Conservation (phyloP, 2,797 vertebrate species). For the Chiroxiphia lanceolata region DNA sequence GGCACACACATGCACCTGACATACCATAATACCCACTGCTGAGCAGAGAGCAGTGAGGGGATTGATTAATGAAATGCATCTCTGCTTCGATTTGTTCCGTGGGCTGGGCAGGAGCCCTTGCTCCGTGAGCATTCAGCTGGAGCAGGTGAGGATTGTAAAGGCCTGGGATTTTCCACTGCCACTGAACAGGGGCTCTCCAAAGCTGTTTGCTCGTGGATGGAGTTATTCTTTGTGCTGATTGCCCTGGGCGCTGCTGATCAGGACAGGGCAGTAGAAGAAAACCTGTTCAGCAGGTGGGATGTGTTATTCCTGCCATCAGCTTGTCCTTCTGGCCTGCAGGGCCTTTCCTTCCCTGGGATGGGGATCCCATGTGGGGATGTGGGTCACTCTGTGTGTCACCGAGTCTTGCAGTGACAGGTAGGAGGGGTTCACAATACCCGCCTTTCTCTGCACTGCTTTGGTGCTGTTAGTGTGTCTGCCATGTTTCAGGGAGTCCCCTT, state of each 20-base stretch:
- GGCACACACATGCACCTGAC: neutral
- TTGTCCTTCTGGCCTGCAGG: neutral
- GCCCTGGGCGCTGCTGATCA: neutral
- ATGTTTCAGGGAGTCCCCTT: neutral
- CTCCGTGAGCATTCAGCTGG: slow-evolving; percentile 45
- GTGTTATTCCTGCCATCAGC: neutral
- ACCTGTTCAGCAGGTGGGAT: neutral
- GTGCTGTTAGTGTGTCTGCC: neutral
- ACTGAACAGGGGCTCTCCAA: neutral
- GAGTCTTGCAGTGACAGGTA: neutral
- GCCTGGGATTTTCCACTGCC: neutral
- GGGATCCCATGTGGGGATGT: neutral
- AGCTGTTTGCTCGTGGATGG: neutral
- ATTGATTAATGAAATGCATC: slow-evolving; percentile 34
- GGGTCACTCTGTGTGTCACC: neutral
- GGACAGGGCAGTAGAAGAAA: neutral
- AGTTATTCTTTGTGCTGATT: neutral
- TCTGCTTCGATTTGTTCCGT: neutral
- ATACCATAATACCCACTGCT: neutral
- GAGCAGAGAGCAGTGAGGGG: neutral
- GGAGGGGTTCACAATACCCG: neutral
- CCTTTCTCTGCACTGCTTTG: neutral
- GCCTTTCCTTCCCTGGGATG: neutral
- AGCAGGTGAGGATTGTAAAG: neutral
- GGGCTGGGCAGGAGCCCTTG: neutral